phyloP scores from a whole-genome alignment of 2,888 invertebrate species.

The Dexiosoma caninum region DNA sequence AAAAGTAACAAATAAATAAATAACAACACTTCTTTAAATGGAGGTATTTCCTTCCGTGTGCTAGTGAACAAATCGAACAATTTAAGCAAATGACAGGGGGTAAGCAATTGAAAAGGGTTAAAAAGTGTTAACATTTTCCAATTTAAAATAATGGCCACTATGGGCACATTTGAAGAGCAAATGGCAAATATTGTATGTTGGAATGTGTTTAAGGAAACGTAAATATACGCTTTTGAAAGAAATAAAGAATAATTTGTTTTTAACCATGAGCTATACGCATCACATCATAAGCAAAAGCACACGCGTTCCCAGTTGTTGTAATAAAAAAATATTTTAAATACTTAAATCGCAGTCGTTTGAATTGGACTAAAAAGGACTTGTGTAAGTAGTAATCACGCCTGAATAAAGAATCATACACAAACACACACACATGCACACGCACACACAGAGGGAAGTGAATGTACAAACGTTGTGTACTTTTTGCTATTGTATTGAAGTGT shows the following conservation, averaged over 20 bases:
- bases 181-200: neutral
- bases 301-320: neutral
- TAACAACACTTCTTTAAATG: slow-evolving; percentile 39
- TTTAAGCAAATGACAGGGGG: neutral
- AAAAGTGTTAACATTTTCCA: slow-evolving; percentile 61
- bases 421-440: neutral
- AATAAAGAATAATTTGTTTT: neutral
- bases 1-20: slow-evolving; percentile 20
- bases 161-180: neutral
- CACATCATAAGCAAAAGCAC: neutral
- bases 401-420: neutral
- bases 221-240: neutral
- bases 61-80: slow-evolving; percentile 12
- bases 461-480: too few species aligned
- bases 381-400: slow-evolving; percentile 32
- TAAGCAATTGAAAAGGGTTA: slow-evolving; percentile 49
- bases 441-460: neutral
- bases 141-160: slow-evolving; percentile 57
- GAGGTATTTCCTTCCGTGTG: slow-evolving; percentile 49
- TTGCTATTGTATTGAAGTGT: neutral
- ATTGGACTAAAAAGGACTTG: too few species aligned
- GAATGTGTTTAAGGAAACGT: neutral
- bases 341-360: slow-evolving; percentile 18
- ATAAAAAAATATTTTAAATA: slow-evolving; percentile 11
- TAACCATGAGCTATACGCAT: neutral